Conservation (phyloP, 2,888 invertebrate species). For the Artemia sp. region DNA sequence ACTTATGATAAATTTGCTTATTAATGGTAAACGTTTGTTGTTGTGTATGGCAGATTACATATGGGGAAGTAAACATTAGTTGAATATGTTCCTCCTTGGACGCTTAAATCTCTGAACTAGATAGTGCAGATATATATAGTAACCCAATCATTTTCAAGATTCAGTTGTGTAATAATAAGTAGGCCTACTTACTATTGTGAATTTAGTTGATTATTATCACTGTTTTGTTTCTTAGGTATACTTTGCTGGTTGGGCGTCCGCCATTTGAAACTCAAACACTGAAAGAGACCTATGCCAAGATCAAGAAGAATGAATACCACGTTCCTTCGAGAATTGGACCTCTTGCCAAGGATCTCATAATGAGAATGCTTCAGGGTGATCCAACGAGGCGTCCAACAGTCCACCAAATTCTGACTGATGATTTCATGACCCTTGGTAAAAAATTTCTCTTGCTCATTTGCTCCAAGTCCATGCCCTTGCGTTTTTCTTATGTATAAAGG, state of each 20-base stretch:
- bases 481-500: too few relatives aligned
- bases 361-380: slow-evolving; percentile 62
- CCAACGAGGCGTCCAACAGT: slow-evolving; percentile 65
- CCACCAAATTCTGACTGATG: slow-evolving; percentile 51
- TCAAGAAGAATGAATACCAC: slow-evolving; percentile 83
- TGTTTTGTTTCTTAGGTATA: slow-evolving; percentile 42
- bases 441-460: background rate
- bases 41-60: too few relatives aligned
- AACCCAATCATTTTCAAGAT: background rate
- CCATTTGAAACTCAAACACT: slow-evolving; percentile 92
- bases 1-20: too few relatives aligned
- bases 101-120: background rate
- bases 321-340: slow-evolving; percentile 35
- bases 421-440: slow-evolving; percentile 46
- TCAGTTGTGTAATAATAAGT: background rate
- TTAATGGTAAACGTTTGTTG: too few relatives aligned
- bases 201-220: background rate
- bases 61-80: too few relatives aligned
- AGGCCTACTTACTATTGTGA: too few relatives aligned
- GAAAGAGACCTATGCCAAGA: slow-evolving; percentile 85
- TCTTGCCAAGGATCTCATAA: slow-evolving; percentile 45
- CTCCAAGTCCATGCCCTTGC: too few relatives aligned
- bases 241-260: slow-evolving; percentile 84
- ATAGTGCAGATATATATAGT: slow-evolving; percentile 15
- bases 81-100: background rate